These are phyloP conservation scores for Acleris holmiana DNA, from an alignment of 2,888 invertebrate genomes.

Conservation along the genomic window DNA sequence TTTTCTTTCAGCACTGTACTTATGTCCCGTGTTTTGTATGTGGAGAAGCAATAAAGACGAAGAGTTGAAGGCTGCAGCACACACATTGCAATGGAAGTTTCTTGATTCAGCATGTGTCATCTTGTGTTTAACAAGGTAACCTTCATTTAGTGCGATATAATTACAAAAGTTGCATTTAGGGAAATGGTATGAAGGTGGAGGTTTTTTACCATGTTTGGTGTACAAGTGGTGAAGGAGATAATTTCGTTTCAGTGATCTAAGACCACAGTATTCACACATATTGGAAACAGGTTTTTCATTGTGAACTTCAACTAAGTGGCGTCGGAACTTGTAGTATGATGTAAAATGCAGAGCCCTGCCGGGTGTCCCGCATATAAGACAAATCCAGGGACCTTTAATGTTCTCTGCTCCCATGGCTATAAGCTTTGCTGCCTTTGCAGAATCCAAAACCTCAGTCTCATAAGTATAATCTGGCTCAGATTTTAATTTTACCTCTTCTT, in stretches of 20 bases:
- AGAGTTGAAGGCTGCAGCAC: conserved; percentile 79
- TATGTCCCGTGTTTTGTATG: conserved; percentile 84
- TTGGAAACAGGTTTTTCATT: conserved; percentile 90
- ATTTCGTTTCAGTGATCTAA: conserved; percentile 89
- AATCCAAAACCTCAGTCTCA: conserved; percentile 84
- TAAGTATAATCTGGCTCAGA: conserved; percentile 61
- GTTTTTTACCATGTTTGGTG: conserved; percentile 90
- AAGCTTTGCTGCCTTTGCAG: conserved; percentile 85
- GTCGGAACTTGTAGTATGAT: conserved; percentile 90
- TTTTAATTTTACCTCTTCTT: conserved; percentile 47
- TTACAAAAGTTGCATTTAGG: conserved; percentile 91
- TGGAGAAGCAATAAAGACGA: conserved; percentile 73
- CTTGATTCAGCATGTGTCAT: conserved; percentile 82
- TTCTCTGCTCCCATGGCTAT: conserved; percentile 86
- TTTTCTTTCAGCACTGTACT: conserved; percentile 70
- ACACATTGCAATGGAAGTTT: conserved; percentile 82
- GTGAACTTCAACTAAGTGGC: conserved; percentile 92
- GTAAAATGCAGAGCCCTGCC: conserved; percentile 89
- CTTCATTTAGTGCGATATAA: conserved; percentile 90
- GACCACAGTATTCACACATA: conserved; percentile 94
- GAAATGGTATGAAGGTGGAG: conserved; percentile 88
- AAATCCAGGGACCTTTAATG: conserved; percentile 91
- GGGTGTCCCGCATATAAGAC: conserved; percentile 89
- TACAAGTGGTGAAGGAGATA: conserved; percentile 91
- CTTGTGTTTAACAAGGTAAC: conserved; percentile 88